Evolutionary conservation across 2,797 vertebrate genomes (phyloP).

Genomic region (Anas bernieri): DNA sequence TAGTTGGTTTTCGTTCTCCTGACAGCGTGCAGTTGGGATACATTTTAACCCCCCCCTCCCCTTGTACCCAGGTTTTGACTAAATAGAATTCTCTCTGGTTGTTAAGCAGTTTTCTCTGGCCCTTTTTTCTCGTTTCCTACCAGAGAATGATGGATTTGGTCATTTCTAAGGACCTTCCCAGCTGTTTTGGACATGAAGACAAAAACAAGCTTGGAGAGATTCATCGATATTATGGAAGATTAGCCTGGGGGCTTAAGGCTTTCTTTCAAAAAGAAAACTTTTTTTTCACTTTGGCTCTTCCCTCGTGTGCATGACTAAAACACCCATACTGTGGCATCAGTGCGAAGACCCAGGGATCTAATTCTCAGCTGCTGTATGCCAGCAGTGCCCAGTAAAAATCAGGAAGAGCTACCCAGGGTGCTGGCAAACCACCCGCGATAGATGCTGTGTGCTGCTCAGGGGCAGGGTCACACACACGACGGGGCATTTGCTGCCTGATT

Average conservation of each 20-base stretch:
- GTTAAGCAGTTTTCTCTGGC: constrained; percentile 36
- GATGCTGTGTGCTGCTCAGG: background rate
- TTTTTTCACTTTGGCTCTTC: constrained; percentile 34
- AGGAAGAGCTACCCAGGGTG: background rate
- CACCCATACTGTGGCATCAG: background rate
- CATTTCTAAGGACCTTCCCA: constrained; percentile 50
- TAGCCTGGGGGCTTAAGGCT: constrained; percentile 40
- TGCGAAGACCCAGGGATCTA: background rate
- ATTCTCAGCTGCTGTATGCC: constrained; percentile 1
- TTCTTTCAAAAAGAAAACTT: constrained; percentile 37
- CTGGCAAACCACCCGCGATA: background rate
- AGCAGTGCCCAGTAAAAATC: background rate
- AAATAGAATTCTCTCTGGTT: constrained; percentile 58
- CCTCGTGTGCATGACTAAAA: constrained; percentile 53
- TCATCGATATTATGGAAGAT: constrained; percentile 46
- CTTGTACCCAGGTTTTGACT: background rate
- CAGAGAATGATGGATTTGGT: constrained; percentile 57
- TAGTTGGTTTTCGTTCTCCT: constrained; percentile 27
- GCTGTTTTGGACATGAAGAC: constrained; percentile 54
- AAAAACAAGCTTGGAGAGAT: constrained; percentile 45
- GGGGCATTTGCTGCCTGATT: background rate
- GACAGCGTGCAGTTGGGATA: constrained; percentile 43
- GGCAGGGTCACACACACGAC: background rate
- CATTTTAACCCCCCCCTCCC: constrained; percentile 5
- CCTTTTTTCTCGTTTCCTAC: constrained; percentile 39